Conservation (phyloP, 2,113 vertebrate species). For the Clarias macrocephalus region DNA sequence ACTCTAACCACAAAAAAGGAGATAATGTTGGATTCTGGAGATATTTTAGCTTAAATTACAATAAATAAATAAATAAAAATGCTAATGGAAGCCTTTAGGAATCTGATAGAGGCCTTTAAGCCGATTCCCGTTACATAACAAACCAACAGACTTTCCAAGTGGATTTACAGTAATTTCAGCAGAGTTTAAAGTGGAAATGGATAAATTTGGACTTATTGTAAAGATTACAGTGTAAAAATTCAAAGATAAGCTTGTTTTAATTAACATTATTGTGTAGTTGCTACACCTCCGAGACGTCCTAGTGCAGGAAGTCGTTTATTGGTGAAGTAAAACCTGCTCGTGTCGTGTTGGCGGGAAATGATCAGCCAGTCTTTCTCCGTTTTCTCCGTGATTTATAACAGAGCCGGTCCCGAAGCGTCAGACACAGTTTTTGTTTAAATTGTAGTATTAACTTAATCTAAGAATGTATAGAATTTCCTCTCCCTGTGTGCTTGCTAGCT, state of each 20-base stretch:
- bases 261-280: neutral
- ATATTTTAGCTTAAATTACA: too few relatives aligned
- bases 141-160: neutral
- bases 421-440: neutral
- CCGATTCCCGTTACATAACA: neutral
- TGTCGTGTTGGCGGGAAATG: neutral
- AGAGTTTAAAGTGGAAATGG: neutral
- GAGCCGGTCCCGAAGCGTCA: neutral
- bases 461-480: neutral
- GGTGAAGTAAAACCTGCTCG: neutral
- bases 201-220: neutral
- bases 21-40: neutral
- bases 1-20: neutral
- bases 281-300: neutral
- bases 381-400: neutral
- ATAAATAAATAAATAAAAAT: neutral
- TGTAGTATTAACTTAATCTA: neutral
- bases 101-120: neutral
- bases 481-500: neutral
- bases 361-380: conserved; percentile 23
- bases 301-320: neutral
- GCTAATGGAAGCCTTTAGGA: neutral
- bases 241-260: neutral
- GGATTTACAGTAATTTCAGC: neutral
- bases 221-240: neutral